Evolutionary conservation across 2,113 vertebrate species (phyloP), one percentile per base, ranked within the genome.

Genomic region (Corydoras sp.): DNA sequence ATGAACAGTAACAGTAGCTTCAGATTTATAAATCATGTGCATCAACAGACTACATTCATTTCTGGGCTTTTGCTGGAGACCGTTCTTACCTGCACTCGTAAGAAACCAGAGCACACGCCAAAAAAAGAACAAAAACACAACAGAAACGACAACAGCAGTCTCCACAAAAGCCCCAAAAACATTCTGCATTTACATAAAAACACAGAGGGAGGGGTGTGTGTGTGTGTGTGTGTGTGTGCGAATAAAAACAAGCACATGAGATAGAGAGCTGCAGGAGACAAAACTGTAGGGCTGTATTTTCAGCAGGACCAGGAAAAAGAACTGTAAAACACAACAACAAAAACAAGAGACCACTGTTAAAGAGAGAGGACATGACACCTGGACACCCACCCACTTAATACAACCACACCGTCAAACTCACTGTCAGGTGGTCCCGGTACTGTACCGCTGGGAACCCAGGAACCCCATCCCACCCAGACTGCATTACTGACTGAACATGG

Each of bases 241-340:
- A 76, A 74, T 63, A 60, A 77, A 60, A 68, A 10, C 91, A 88
- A 91, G 92, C 92, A 96, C 93, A 97, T 91, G 93, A 93, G 92
- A 95, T 48, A 53, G 94, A 95, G 92, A 95, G 92, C 94, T 97
- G 95, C 92, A 97, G 95, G 93, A 95, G 93, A 95, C 87, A 90
- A 98, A 97, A 96, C 93, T 92, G 94, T 94, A 95, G 94, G 94
- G 92, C 96, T 95, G 96, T 93, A 94, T 97, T 97, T 97, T 98
- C 96, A 94, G 93, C 95, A 97, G 96, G 96, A 94, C 96, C 96
- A 98, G 95, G 96, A 95, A 97, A 96, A 98, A 98, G 93, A 98
- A 98, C 96, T 98, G 96, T 97, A 98, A 98, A 98, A 98, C 95
- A 98, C 96, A 98, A 98, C 93, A 97, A 98, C 95, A 98, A 96